Base-by-base conservation (phyloP, 2,888 invertebrate species). In the Ypsolopha scabrella region DNA sequence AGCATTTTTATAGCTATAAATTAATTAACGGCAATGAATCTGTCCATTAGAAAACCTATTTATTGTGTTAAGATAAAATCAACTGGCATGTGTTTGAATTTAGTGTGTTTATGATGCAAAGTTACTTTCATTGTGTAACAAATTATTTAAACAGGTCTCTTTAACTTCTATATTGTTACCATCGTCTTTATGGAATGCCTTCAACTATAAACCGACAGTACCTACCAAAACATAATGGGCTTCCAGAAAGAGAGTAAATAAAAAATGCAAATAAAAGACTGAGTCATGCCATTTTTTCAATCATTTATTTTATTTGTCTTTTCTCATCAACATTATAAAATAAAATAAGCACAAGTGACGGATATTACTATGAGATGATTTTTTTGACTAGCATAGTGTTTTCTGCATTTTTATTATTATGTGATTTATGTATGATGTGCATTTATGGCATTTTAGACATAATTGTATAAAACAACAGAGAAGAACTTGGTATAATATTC, bases 221-320 rank as follows among this genome's bases (percentile, higher is more conserved):
- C 46, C 9, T 39, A 24, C 24, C 24, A 24, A 24, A 24, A 24
- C 24, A 3, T 2, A 51, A 44, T 35, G 51, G 45, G 51, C 51
- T 51, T 51, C 51, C 51, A n/a, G 8, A 37, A 35, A 44, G 9
- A 36, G 7, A 49, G 24, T 14, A 51, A 51, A 48, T 34, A 6
- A 41, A 39, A 43, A 47, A 37, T 50, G 51, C 45, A 52, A 85
- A 80, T 76, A 55, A 82, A 85, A 86, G 83, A 85, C 85, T 83
- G 83, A 85, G 62, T 72, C 69, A 78, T 75, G 74, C 74, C 75
- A 78, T 80, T 78, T 71, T 67, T 67, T 61, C 70, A 69, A 56
- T 65, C 63, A 65, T 71, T 77, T 79, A 81, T 75, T 71, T 77
- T 79, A 81, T 75, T 82, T 65, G 65, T 63, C 68, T 70, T 62